phyloP scores from a whole-genome alignment of 2,888 invertebrate species.

The Allacma fusca region DNA sequence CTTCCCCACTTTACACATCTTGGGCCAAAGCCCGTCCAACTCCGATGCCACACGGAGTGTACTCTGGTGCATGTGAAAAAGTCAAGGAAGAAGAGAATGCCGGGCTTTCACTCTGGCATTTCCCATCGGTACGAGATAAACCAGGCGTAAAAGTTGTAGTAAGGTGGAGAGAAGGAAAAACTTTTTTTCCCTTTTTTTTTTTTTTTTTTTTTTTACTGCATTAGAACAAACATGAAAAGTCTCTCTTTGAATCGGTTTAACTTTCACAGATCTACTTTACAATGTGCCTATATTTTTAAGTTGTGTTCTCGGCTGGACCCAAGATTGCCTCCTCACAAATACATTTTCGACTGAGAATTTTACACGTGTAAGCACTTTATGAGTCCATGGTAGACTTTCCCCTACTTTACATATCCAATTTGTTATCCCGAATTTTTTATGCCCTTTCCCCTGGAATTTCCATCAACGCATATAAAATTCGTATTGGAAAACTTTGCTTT shows the following conservation, averaged over 20 bases:
- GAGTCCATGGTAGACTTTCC: slow-evolving; percentile 4
- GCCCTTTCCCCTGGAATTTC: neutral
- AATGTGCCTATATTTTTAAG: slow-evolving; percentile 23
- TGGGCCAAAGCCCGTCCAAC: slow-evolving; percentile 9
- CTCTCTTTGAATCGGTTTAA: slow-evolving; percentile 34
- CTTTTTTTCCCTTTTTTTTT: slow-evolving; percentile 13
- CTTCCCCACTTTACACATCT: too few relatives aligned
- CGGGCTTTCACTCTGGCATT: neutral
- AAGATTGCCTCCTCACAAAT: slow-evolving; percentile 7
- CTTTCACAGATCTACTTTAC: slow-evolving; percentile 24
- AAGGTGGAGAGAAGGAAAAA: slow-evolving; percentile 23
- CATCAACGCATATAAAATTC: slow-evolving; percentile 6
- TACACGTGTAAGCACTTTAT: slow-evolving; percentile 41
- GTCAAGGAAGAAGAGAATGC: neutral
- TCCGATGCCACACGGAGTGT: too few relatives aligned
- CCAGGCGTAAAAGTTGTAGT: slow-evolving; percentile 19
- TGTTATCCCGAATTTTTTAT: neutral
- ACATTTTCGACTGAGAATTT: slow-evolving; percentile 32
- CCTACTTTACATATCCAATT: slow-evolving; percentile 25
- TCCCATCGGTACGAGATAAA: slow-evolving; percentile 12
- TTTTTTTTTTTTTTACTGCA: slow-evolving; percentile 18
- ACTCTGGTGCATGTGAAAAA: too few relatives aligned
- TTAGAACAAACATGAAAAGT: slow-evolving; percentile 41
- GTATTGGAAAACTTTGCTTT: neutral
- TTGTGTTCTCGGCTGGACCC: slow-evolving; percentile 23